phyloP scores from a whole-genome alignment of 2,113 vertebrate species.

The Eidolon helvum region DNA sequence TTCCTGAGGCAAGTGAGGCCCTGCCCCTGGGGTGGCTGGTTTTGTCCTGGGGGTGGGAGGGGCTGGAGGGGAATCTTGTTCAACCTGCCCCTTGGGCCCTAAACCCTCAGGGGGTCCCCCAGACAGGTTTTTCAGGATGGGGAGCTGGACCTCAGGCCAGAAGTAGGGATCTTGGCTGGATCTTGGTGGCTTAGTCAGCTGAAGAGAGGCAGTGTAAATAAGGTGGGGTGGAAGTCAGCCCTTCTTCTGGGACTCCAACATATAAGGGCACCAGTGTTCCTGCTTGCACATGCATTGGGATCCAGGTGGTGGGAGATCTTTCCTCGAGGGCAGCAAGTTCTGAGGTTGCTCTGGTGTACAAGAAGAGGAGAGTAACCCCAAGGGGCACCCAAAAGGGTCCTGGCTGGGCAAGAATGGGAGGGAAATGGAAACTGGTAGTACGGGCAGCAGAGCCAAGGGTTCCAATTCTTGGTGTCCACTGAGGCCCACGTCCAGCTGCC shows the following conservation, averaged over 20 bases:
- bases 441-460: background rate
- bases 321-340: background rate
- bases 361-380: background rate
- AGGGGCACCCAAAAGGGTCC: background rate
- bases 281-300: background rate
- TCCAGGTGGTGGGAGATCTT: background rate
- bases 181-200: background rate
- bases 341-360: background rate
- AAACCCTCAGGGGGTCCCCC: background rate
- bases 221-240: background rate
- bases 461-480: background rate
- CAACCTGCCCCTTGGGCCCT: slow-evolving; percentile 16
- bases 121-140: slow-evolving; percentile 74
- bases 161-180: background rate
- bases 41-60: slow-evolving; percentile 65
- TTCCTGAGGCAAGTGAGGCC: slow-evolving; percentile 26
- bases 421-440: background rate
- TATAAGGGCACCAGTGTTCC: background rate
- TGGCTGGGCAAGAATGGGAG: background rate
- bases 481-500: background rate
- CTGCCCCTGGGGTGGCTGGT: background rate
- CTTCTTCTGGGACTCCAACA: background rate
- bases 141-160: background rate
- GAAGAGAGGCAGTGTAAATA: background rate
- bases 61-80: slow-evolving; percentile 44